A percentile compares a stretch with the other conserved stretches of the same genome.
phyloP scores from a whole-genome alignment of 1,140 invertebrate genomes.

The Lycorma delicatula region DNA sequence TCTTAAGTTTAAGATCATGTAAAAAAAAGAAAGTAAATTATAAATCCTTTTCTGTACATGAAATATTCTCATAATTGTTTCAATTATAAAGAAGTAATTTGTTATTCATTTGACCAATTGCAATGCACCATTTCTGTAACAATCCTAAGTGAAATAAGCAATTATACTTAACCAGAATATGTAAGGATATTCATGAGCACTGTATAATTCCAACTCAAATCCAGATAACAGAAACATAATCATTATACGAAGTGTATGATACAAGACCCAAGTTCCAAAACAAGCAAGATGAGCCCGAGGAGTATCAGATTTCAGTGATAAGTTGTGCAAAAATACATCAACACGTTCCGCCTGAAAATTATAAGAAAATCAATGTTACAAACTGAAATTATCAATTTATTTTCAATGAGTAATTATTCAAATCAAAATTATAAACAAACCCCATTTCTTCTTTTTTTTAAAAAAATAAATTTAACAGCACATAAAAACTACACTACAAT shows the following conservation, averaged over 20 bases:
- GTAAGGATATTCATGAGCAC: constrained; percentile 93
- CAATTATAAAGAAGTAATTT: not conserved
- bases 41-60: too few species aligned
- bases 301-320: constrained; percentile 57
- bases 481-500: too few species aligned
- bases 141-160: constrained; percentile 29
- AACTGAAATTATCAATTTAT: too few species aligned
- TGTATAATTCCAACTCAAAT: constrained; percentile 92
- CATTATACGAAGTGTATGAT: constrained; percentile 94
- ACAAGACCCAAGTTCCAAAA: constrained; percentile 92
- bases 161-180: constrained; percentile 94
- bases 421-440: too few species aligned
- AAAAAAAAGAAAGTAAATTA: too few species aligned
- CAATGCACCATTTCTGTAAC: too few species aligned
- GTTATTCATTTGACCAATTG: not conserved
- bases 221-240: constrained; percentile 89
- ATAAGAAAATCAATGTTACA: not conserved
- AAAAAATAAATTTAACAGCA: too few species aligned
- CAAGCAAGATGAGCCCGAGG: constrained; percentile 70
- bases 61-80: too few species aligned
- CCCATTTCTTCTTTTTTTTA: too few species aligned
- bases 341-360: constrained; percentile 73
- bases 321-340: constrained; percentile 70
- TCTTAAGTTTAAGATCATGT: too few species aligned
- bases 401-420: too few species aligned